Percentiles rank a stretch among this genome's conserved stretches.
Conservation (phyloP, 35 echinoderm and acorn worm species). For the Amphiura filiformis region DNA sequence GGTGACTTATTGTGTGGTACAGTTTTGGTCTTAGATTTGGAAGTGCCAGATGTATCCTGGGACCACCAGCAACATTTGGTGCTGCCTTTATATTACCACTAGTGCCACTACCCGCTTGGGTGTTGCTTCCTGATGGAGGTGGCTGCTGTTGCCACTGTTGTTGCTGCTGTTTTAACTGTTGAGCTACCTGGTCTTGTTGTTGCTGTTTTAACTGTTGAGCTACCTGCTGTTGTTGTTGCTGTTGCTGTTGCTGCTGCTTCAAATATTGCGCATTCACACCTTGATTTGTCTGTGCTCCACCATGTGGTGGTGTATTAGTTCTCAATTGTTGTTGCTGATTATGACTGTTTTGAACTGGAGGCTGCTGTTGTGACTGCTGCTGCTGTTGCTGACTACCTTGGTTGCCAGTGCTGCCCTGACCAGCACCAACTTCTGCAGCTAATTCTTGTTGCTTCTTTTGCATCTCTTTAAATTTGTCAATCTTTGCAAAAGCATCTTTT, state of each 20-base stretch:
- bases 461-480: background rate
- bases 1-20: background rate
- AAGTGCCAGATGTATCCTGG: background rate
- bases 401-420: background rate
- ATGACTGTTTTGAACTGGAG: background rate
- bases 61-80: background rate
- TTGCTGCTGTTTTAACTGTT: background rate
- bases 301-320: background rate
- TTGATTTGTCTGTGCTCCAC: background rate
- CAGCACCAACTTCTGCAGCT: background rate
- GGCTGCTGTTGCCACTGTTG: background rate
- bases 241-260: background rate
- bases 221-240: background rate
- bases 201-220: background rate
- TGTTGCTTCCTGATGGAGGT: background rate
- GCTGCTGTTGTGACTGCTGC: too few relatives aligned
- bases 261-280: background rate
- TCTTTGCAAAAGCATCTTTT: background rate
- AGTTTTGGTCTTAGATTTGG: background rate
- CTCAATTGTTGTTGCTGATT: background rate
- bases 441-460: background rate
- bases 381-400: background rate
- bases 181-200: background rate
- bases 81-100: background rate
- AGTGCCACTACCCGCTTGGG: background rate